Percentiles rank a stretch among this genome's conserved stretches.
Conservation (phyloP, 92 coral and sea anemone species). For the Zoanthus sansibaricus region DNA sequence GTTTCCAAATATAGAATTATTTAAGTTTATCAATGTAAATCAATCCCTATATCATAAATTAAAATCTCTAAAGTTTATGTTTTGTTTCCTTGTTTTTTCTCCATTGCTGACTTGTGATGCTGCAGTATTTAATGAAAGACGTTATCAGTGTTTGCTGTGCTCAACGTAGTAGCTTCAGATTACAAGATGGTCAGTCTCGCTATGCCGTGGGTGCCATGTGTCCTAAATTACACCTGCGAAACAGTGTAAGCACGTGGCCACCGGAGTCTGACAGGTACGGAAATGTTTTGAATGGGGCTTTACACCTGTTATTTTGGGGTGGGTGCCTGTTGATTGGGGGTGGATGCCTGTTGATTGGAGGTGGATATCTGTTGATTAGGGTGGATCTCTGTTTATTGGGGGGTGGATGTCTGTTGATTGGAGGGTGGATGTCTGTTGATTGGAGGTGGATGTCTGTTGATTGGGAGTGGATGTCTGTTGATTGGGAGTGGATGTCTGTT, state of each 20-base stretch:
- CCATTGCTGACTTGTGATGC: neutral
- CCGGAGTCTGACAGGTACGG: constrained; percentile 73
- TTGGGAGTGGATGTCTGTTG: too few relatives aligned
- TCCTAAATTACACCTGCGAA: constrained; percentile 88
- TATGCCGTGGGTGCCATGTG: constrained; percentile 85
- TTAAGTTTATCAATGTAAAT: neutral
- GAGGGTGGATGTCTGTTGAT: too few relatives aligned
- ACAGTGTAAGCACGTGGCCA: constrained; percentile 88
- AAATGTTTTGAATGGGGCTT: neutral
- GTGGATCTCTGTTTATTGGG: too few relatives aligned
- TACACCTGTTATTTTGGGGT: neutral
- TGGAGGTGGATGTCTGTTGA: too few relatives aligned
- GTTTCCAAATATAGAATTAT: too few relatives aligned
- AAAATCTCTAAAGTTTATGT: neutral
- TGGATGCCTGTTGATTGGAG: too few relatives aligned
- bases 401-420: too few relatives aligned
- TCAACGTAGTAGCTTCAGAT: constrained; percentile 79
- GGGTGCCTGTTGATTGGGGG: too few relatives aligned
- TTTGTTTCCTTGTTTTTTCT: too few relatives aligned
- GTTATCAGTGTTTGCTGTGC: constrained; percentile 87
- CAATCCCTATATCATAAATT: neutral
- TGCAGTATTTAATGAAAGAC: constrained; percentile 90
- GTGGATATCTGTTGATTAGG: too few relatives aligned
- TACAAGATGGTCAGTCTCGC: constrained; percentile 87
- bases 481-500: too few relatives aligned